Percentiles rank a stretch among this genome's conserved stretches.
Conservation (phyloP, 2,888 invertebrate genomes). For the Himalopsyche tibetana region DNA sequence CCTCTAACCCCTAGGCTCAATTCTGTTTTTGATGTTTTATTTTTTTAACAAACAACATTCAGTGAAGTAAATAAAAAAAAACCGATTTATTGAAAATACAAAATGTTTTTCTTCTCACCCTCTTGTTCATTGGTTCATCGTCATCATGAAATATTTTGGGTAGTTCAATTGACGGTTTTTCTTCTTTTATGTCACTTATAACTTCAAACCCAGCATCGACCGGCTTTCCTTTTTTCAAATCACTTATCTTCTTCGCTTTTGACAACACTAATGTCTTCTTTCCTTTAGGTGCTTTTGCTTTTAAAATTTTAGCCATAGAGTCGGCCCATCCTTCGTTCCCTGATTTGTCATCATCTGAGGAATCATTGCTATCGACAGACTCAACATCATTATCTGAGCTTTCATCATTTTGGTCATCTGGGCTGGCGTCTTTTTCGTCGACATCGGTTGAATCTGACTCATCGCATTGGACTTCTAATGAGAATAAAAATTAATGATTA, state of each 20-base stretch:
- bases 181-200: conserved; percentile 77
- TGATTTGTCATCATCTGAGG: conserved; percentile 48
- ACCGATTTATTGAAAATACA: too few relatives aligned
- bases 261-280: conserved; percentile 87
- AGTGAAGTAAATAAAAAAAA: conserved; percentile 27
- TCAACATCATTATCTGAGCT: neutral
- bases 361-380: neutral
- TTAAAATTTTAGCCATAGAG: conserved; percentile 87
- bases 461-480: conserved; percentile 6
- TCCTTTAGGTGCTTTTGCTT: conserved; percentile 84
- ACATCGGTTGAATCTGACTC: conserved; percentile 5
- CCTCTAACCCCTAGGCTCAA: neutral
- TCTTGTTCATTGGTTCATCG: conserved; percentile 69
- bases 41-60: neutral
- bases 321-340: conserved; percentile 84
- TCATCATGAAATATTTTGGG: conserved; percentile 69
- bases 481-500: neutral
- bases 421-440: neutral
- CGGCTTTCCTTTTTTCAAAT: conserved; percentile 74
- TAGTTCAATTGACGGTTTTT: conserved; percentile 69
- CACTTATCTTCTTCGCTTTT: conserved; percentile 85
- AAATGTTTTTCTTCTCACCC: conserved; percentile 66
- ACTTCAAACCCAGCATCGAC: conserved; percentile 82
- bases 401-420: conserved; percentile 5
- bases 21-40: neutral